Evolutionary conservation across 2,113 vertebrate species (phyloP).

Genomic region (Halcyon malimbica): DNA sequence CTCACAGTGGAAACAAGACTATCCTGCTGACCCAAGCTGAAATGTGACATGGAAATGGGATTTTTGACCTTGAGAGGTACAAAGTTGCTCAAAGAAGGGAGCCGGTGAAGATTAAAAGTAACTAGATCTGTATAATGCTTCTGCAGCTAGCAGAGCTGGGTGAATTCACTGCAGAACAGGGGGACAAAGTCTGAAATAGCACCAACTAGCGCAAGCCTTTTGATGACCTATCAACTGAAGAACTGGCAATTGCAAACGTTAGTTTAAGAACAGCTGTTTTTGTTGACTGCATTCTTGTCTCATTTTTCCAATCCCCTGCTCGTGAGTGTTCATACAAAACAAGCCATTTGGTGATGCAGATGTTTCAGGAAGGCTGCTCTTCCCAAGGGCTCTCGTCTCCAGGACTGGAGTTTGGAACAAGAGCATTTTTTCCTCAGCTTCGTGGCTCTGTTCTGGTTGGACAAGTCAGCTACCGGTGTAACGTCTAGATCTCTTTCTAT

Average conservation of each 20-base stretch:
- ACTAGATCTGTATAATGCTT: neutral
- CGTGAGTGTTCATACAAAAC: neutral
- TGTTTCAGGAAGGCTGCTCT: neutral
- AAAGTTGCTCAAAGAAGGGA: neutral
- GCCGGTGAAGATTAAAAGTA: neutral
- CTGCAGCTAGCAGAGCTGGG: neutral
- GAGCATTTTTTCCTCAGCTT: neutral
- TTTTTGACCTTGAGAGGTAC: constrained; percentile 10
- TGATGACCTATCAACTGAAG: neutral
- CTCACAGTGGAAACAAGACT: neutral
- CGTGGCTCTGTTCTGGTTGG: neutral
- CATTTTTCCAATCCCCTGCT: neutral
- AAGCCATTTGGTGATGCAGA: constrained; percentile 13
- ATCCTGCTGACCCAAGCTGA: neutral
- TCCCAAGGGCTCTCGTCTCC: neutral
- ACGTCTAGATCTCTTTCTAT: accelerated
- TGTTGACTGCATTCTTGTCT: neutral
- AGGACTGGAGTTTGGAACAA: neutral
- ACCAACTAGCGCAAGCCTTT: neutral
- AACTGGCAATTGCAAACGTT: neutral
- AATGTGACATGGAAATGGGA: neutral
- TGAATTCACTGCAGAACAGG: neutral
- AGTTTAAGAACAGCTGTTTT: constrained; percentile 31
- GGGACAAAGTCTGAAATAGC: neutral
- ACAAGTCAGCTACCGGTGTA: accelerated